These are phyloP conservation scores for Orientallactaga bullata DNA, from an alignment of 2,113 vertebrate species.

Conservation along the genomic window DNA sequence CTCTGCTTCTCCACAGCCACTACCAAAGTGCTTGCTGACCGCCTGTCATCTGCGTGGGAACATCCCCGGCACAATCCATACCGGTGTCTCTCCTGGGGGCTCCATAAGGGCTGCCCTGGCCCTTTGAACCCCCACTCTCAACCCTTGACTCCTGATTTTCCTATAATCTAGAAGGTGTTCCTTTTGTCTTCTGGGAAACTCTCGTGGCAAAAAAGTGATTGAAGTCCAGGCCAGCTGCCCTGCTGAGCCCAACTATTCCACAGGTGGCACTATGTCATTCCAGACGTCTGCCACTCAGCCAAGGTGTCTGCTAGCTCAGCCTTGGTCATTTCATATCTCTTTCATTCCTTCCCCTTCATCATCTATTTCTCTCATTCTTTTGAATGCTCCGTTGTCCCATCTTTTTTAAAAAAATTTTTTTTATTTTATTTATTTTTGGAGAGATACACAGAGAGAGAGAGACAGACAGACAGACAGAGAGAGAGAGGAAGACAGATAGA, in stretches of 20 bases:
- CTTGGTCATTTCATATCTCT: not conserved
- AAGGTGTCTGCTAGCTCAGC: accelerated
- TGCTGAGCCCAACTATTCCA: not conserved
- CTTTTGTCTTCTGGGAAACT: not conserved
- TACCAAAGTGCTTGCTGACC: too few relatives aligned
- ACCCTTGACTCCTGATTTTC: accelerated
- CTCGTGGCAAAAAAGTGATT: accelerated
- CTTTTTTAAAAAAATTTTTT: too few relatives aligned
- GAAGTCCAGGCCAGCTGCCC: not conserved
- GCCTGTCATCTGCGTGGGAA: not conserved
- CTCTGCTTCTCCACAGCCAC: accelerated
- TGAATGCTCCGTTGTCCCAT: too few relatives aligned
- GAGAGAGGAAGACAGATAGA: too few relatives aligned
- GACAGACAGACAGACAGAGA: too few relatives aligned
- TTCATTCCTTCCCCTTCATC: not conserved
- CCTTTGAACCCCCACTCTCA: accelerated
- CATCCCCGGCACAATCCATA: too few relatives aligned
- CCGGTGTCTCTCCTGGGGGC: accelerated
- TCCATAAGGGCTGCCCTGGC: accelerated
- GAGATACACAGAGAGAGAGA: too few relatives aligned
- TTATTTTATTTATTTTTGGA: too few relatives aligned
- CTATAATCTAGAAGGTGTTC: not conserved
- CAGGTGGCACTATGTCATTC: not conserved
- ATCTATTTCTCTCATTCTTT: not conserved
- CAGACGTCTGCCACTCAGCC: not conserved